These are phyloP conservation scores for Trypoxylus dichotomus DNA, from an alignment of 1,140 invertebrate species.

Conservation along the genomic window DNA sequence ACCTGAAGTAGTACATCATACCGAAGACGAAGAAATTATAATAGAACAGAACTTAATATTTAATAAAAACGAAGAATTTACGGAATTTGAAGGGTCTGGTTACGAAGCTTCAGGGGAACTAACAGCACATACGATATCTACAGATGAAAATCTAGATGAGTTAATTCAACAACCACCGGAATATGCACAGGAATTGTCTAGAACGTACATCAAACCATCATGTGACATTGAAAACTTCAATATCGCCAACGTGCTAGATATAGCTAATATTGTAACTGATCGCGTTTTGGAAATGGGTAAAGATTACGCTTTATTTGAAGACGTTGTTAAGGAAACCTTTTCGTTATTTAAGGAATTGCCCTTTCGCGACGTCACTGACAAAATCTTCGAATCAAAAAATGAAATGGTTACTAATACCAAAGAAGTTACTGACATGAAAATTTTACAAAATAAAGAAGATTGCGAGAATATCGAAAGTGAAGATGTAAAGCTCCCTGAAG, in stretches of 20 bases:
- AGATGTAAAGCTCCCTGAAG: too few species aligned
- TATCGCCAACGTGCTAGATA: neutral
- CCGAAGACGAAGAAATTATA: neutral
- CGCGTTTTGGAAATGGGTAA: neutral
- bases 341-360: constrained; percentile 21
- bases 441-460: too few species aligned
- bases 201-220: too few species aligned
- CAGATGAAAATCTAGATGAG: too few species aligned
- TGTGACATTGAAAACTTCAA: neutral
- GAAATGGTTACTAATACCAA: too few species aligned
- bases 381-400: too few species aligned
- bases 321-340: constrained; percentile 18
- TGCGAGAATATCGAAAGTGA: too few species aligned
- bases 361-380: too few species aligned
- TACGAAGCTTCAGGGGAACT: neutral
- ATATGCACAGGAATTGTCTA: neutral
- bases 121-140: too few species aligned
- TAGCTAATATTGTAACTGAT: constrained; percentile 26
- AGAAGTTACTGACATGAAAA: too few species aligned
- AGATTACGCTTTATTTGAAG: neutral
- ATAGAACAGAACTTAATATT: neutral
- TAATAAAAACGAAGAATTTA: neutral
- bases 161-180: too few species aligned
- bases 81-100: neutral
- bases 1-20: neutral